These are phyloP conservation scores for Pseudomyrmex dendroicus DNA, from an alignment of 1,140 invertebrate genomes.

Conservation along the genomic window DNA sequence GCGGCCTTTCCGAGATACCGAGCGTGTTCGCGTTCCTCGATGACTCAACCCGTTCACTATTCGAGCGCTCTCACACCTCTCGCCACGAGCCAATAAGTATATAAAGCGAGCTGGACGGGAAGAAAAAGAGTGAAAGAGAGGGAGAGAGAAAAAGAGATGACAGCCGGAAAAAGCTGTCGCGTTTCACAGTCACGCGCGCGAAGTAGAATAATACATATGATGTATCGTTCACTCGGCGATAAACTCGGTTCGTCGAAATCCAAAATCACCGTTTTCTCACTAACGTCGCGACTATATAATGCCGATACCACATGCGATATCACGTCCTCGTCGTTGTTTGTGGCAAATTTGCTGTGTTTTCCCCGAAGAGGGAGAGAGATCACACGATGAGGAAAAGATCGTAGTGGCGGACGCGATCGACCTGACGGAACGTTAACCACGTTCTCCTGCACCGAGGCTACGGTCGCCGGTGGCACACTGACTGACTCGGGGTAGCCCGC, in stretches of 20 bases:
- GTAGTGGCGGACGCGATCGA: slow-evolving; percentile 29
- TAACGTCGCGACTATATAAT: neutral
- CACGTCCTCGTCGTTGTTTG: neutral
- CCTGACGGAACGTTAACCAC: slow-evolving; percentile 68
- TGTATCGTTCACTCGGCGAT: neutral
- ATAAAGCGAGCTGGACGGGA: too few relatives aligned
- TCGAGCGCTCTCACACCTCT: slow-evolving; percentile 2
- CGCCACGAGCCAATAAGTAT: neutral
- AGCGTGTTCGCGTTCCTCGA: slow-evolving; percentile 34
- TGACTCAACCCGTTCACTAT: slow-evolving; percentile 42
- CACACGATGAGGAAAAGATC: slow-evolving; percentile 15
- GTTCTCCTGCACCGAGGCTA: slow-evolving; percentile 70
- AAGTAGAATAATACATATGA: neutral
- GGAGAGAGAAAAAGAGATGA: neutral
- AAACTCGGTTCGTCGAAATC: neutral
- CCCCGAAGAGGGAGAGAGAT: slow-evolving; percentile 20
- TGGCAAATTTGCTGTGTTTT: neutral
- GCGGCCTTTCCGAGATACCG: neutral
- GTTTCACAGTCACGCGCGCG: slow-evolving; percentile 33
- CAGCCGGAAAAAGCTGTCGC: slow-evolving; percentile 19
- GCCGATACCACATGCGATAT: neutral
- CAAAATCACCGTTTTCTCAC: neutral
- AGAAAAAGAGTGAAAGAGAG: neutral
- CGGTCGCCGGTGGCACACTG: slow-evolving; percentile 84
- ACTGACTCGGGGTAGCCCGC: slow-evolving; percentile 84